A percentile compares a stretch with the other conserved stretches of the same genome.
Conservation (phyloP, 2,888 invertebrate genomes). For the Magallana nippona region DNA sequence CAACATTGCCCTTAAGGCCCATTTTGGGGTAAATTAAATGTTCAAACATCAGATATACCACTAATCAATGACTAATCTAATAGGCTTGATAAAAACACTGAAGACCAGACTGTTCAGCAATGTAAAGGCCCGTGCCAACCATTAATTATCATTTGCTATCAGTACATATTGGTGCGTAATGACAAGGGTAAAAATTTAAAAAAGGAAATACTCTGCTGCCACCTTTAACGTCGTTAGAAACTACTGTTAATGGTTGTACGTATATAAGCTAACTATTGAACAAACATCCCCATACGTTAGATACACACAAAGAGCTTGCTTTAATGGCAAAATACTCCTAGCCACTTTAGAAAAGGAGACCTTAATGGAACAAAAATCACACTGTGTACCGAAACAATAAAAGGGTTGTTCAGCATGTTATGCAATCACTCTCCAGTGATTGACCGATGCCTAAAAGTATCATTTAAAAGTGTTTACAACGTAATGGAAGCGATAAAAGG, state of each 20-base stretch:
- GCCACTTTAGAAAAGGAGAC: background rate
- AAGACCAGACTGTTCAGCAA: background rate
- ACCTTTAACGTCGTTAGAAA: too few species aligned
- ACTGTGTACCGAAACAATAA: background rate
- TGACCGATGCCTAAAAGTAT: background rate
- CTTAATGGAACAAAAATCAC: background rate
- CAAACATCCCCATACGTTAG: background rate
- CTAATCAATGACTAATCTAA: constrained; percentile 26
- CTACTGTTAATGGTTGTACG: background rate
- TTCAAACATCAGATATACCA: constrained; percentile 23
- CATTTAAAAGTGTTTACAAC: background rate
- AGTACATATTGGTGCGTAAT: background rate
- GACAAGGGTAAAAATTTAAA: background rate
- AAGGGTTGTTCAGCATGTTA: background rate
- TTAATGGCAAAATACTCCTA: constrained; percentile 6
- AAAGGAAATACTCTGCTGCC: background rate
- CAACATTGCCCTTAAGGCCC: constrained; percentile 18
- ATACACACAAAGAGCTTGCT: background rate
- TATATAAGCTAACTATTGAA: background rate
- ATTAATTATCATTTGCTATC: constrained; percentile 7
- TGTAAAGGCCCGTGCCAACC: background rate
- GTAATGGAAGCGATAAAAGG: too few species aligned
- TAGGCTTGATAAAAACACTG: constrained; percentile 7
- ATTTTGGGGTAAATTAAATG: constrained; percentile 23
- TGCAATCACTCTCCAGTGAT: background rate